These are phyloP conservation scores for Pteropus rufus DNA, from an alignment of 2,797 vertebrate genomes.

Conservation along the genomic window DNA sequence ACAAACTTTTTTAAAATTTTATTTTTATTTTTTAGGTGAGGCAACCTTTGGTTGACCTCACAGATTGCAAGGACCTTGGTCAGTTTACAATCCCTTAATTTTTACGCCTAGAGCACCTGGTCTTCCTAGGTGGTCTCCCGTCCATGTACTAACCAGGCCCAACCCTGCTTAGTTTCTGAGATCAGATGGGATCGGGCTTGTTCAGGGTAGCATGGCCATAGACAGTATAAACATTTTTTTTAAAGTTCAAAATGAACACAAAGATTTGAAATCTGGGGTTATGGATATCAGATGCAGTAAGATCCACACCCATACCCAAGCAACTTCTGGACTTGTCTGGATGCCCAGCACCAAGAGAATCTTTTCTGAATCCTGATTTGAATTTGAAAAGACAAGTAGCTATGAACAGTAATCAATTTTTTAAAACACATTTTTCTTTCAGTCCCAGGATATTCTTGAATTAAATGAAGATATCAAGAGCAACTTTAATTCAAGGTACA, in stretches of 20 bases:
- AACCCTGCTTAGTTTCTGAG: no score
- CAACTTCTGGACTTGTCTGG: not conserved
- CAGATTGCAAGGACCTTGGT: no score
- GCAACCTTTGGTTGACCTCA: no score
- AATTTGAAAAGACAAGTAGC: not conserved
- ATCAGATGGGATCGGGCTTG: no score
- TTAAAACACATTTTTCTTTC: not conserved
- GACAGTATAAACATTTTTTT: not conserved
- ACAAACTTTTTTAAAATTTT: not conserved
- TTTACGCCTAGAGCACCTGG: no score
- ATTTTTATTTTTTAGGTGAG: no score
- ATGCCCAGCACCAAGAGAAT: not conserved
- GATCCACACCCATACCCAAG: not conserved
- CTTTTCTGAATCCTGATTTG: not conserved
- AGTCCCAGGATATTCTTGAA: not conserved
- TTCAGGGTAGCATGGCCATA: no score
- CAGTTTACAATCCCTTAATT: no score
- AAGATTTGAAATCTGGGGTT: not conserved
- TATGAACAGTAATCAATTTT: not conserved
- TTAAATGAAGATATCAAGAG: constrained; percentile 13
- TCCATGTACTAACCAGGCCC: no score
- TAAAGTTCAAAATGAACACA: not conserved
- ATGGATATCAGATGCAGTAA: not conserved
- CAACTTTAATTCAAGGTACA: not conserved
- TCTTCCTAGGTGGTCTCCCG: no score